Conservation (phyloP, 1,140 invertebrate species). For the Anadara kagoshimensis region DNA sequence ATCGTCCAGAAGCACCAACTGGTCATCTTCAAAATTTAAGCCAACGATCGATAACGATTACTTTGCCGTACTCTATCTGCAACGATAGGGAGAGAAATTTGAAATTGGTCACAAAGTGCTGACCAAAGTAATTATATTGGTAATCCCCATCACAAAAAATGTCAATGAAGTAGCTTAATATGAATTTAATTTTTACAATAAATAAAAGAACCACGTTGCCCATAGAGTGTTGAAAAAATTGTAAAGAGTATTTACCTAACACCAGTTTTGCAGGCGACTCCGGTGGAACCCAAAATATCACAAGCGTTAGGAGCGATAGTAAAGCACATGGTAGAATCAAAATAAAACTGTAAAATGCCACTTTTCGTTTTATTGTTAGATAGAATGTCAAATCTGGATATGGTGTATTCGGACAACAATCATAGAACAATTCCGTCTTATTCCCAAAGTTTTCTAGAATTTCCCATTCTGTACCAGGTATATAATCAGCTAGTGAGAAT, state of each 20-base stretch:
- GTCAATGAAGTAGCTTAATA: too few relatives aligned
- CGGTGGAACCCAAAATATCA: slow-evolving; percentile 75
- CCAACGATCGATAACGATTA: too few relatives aligned
- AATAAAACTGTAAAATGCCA: slow-evolving; percentile 73
- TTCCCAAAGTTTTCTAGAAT: slow-evolving; percentile 60
- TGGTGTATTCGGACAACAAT: slow-evolving; percentile 70
- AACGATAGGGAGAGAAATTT: too few relatives aligned
- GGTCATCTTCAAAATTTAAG: too few relatives aligned
- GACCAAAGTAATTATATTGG: too few relatives aligned
- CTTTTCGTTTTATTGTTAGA: slow-evolving; percentile 65
- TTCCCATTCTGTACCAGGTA: slow-evolving; percentile 72
- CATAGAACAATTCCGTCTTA: slow-evolving; percentile 65
- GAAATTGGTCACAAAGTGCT: too few relatives aligned
- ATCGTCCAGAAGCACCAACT: too few relatives aligned
- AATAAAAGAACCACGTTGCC: too few relatives aligned
- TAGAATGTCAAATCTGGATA: slow-evolving; percentile 72
- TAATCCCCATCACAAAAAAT: too few relatives aligned
- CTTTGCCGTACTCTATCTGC: too few relatives aligned
- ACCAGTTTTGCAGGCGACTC: slow-evolving; percentile 74
- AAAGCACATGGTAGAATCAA: slow-evolving; percentile 72
- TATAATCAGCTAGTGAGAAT: slow-evolving; percentile 65
- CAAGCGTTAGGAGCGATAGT: slow-evolving; percentile 71
- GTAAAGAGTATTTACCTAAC: slow-evolving; percentile 63
- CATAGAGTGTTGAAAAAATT: too few relatives aligned
- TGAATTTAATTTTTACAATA: too few relatives aligned